These are phyloP conservation scores for Drosophila bocki DNA, from an alignment of 1,140 invertebrate species.

Conservation along the genomic window DNA sequence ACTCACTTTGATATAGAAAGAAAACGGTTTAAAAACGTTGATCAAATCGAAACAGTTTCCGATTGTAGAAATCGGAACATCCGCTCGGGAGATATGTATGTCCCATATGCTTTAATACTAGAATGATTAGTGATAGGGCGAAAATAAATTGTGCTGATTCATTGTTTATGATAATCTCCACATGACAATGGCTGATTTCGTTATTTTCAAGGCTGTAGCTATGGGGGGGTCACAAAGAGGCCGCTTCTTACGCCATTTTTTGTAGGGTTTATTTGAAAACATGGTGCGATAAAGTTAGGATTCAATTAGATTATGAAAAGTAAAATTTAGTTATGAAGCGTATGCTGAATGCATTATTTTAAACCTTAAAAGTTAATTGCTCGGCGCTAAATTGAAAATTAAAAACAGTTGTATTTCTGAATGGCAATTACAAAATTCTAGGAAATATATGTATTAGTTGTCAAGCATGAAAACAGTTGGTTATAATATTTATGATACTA, in stretches of 20 bases:
- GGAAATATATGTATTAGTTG: background rate
- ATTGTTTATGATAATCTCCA: constrained; percentile 28
- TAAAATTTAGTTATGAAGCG: background rate
- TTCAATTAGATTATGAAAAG: background rate
- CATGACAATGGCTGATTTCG: constrained; percentile 15
- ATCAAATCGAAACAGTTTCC: background rate
- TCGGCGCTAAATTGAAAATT: background rate
- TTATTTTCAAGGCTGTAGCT: constrained; percentile 18
- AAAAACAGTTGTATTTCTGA: background rate
- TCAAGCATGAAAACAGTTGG: background rate
- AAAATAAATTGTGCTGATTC: constrained; percentile 22
- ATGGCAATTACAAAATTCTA: background rate
- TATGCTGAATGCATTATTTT: background rate
- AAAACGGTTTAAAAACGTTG: constrained; percentile 2
- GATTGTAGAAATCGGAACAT: constrained; percentile 18
- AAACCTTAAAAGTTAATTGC: background rate
- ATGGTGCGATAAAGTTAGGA: background rate
- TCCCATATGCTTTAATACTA: constrained; percentile 11
- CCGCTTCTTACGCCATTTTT: background rate
- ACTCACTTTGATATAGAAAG: background rate
- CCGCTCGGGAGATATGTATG: constrained; percentile 2
- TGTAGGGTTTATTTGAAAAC: background rate
- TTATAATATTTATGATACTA: background rate
- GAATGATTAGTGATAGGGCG: constrained; percentile 10
- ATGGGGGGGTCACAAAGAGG: constrained; percentile 22